These are phyloP conservation scores for Calameuta idolon DNA, from an alignment of 2,888 invertebrate species.

Conservation along the genomic window DNA sequence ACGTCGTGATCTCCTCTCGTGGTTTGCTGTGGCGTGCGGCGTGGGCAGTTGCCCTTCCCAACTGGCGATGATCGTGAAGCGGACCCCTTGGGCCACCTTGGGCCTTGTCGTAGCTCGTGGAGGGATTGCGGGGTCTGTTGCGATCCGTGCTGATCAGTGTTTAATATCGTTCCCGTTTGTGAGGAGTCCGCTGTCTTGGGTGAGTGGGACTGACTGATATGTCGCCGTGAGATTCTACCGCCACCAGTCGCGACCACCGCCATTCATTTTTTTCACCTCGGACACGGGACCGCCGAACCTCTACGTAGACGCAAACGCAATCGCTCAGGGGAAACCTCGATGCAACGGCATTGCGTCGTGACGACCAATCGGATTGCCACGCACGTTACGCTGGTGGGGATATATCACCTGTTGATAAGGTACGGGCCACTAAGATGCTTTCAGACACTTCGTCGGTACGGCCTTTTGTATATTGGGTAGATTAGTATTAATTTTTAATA, in stretches of 20 bases:
- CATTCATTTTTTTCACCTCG: neutral
- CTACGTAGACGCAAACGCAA: neutral
- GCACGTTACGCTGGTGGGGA: neutral
- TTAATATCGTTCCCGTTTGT: slow-evolving; percentile 34
- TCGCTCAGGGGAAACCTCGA: neutral
- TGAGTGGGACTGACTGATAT: slow-evolving; percentile 13
- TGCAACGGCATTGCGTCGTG: neutral
- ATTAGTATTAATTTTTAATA: neutral
- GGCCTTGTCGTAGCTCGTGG: neutral
- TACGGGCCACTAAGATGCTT: neutral
- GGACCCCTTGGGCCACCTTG: slow-evolving; percentile 38
- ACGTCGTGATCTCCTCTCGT: neutral
- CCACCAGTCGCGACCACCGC: neutral
- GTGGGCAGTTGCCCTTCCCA: slow-evolving; percentile 55
- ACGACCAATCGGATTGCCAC: neutral
- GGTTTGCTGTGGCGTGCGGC: slow-evolving; percentile 17
- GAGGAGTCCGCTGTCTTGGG: slow-evolving; percentile 27
- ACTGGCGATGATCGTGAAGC: slow-evolving; percentile 40
- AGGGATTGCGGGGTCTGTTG: slow-evolving; percentile 13
- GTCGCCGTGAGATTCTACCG: neutral
- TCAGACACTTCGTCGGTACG: neutral
- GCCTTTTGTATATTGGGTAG: neutral
- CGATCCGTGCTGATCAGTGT: slow-evolving; percentile 46
- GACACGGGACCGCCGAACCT: neutral
- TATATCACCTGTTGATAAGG: neutral